phyloP scores from a whole-genome alignment of 2,888 invertebrate species.

The Leptinotarsa juncta region DNA sequence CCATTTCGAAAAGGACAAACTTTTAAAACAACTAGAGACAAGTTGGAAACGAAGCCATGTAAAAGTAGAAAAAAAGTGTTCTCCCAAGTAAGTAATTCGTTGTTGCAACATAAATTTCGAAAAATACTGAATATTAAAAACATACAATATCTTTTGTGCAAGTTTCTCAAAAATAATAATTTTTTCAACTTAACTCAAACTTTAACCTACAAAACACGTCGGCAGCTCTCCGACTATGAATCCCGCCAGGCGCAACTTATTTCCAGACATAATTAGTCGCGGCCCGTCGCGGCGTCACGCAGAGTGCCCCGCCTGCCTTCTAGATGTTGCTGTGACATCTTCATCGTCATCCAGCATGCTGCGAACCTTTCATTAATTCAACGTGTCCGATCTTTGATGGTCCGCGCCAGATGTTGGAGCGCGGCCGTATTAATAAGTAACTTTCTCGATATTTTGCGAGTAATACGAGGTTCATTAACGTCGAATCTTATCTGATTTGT shows the following conservation, averaged over 20 bases:
- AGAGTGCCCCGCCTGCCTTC: conserved; percentile 52
- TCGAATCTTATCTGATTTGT: conserved; percentile 9
- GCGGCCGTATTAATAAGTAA: conserved; percentile 37
- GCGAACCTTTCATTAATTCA: conserved; percentile 56
- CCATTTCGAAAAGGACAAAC: too few species aligned
- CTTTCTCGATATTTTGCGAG: conserved; percentile 32
- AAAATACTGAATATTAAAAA: too few species aligned
- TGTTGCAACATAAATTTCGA: too few species aligned
- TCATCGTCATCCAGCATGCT: conserved; percentile 53
- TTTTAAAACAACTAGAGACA: too few species aligned
- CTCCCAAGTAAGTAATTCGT: too few species aligned
- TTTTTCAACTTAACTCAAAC: too few species aligned
- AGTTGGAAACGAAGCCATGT: too few species aligned
- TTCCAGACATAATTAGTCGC: conserved; percentile 62
- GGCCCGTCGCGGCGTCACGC: conserved; percentile 58
- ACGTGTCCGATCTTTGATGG: conserved; percentile 49
- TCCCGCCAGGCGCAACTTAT: conserved; percentile 57
- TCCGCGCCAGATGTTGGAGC: conserved; percentile 54
- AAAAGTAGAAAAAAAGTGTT: too few species aligned
- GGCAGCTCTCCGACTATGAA: background rate
- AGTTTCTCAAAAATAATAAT: too few species aligned
- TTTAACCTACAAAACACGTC: background rate
- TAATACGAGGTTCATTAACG: conserved; percentile 28
- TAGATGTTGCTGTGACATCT: conserved; percentile 57
- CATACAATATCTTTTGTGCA: too few species aligned